phyloP scores from a whole-genome alignment of 1,140 invertebrate species.

The Bicyclus anynana region DNA sequence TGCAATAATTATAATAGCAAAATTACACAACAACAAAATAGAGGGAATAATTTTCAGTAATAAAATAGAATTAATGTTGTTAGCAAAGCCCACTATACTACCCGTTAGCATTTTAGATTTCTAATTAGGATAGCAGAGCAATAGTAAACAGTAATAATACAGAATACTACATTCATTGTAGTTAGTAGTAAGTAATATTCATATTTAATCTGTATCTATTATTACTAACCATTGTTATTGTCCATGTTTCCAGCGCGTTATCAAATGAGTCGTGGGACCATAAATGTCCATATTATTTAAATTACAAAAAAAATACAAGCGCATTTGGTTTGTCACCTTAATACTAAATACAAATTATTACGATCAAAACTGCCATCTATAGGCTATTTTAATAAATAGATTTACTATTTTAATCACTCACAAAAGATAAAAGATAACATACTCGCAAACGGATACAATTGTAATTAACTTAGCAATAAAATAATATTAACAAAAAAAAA shows the following conservation, averaged over 20 bases:
- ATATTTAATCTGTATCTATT: background rate
- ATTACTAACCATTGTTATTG: too few species aligned
- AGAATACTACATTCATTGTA: slow-evolving; percentile 1
- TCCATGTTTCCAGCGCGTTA: background rate
- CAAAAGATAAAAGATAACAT: too few species aligned
- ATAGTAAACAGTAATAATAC: slow-evolving; percentile 11
- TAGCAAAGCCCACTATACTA: slow-evolving; percentile 5
- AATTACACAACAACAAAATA: background rate
- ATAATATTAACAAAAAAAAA: too few species aligned
- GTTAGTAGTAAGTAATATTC: background rate
- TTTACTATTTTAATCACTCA: too few species aligned
- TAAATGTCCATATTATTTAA: too few species aligned
- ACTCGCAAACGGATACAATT: too few species aligned
- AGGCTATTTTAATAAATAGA: too few species aligned
- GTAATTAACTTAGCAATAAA: too few species aligned
- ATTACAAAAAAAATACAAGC: too few species aligned
- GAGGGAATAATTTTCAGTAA: background rate
- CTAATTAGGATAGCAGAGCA: slow-evolving; percentile 33
- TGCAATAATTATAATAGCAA: slow-evolving; percentile 10
- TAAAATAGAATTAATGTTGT: slow-evolving; percentile 11
- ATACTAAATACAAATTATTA: too few species aligned
- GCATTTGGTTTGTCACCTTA: too few species aligned
- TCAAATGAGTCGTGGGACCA: background rate
- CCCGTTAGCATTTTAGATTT: slow-evolving; percentile 30
- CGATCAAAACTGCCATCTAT: too few species aligned